phyloP scores from a whole-genome alignment of 1,140 invertebrate genomes.

The Brachionus manjavacas region DNA sequence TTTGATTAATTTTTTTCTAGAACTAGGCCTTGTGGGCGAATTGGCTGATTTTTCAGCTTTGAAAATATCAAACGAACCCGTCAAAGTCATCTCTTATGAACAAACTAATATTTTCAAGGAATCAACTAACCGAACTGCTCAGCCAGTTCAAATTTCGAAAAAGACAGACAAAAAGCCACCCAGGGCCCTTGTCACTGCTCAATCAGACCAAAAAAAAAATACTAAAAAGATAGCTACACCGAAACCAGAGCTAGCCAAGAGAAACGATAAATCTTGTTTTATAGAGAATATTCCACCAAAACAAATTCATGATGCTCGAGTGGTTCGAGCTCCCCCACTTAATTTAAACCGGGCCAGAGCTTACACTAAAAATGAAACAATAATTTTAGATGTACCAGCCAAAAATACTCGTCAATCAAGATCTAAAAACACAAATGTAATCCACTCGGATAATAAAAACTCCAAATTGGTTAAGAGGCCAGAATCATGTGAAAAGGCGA shows the following conservation, averaged over 20 bases:
- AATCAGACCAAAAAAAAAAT: not conserved
- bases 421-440: not conserved
- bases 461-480: not conserved
- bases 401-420: slow-evolving; percentile 5
- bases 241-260: not conserved
- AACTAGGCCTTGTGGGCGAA: not conserved
- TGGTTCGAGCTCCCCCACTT: not conserved
- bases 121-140: not conserved
- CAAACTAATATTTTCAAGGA: not conserved
- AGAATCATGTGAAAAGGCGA: not conserved
- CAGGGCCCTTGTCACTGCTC: not conserved
- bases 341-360: not conserved
- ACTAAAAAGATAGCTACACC: not conserved
- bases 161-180: not conserved
- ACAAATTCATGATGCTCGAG: not conserved
- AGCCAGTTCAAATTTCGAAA: not conserved
- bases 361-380: not conserved
- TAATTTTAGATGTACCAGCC: not conserved
- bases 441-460: not conserved
- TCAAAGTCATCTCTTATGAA: not conserved
- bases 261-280: not conserved
- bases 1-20: not conserved
- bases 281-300: not conserved
- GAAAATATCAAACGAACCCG: not conserved
- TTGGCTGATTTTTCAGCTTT: not conserved